phyloP scores from a whole-genome alignment of 37 sponge, comb jelly and placozoan species.

The Aplysina aerophoba region DNA sequence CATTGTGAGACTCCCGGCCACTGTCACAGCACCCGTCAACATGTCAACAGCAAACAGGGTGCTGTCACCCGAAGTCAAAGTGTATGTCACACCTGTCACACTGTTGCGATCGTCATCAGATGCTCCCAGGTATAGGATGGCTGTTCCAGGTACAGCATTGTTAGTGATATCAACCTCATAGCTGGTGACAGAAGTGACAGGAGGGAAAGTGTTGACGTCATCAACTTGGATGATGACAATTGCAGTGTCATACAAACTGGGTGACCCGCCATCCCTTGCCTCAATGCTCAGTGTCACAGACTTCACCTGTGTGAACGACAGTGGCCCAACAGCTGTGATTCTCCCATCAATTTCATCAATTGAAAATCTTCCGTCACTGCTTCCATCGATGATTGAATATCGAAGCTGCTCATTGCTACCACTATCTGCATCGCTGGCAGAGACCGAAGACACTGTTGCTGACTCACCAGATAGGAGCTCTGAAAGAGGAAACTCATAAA shows the following conservation, averaged over 20 bases:
- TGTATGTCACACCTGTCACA: slow-evolving; percentile 26
- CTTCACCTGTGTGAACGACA: slow-evolving; percentile 27
- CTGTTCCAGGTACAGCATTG: slow-evolving; percentile 47
- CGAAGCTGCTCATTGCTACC: slow-evolving; percentile 56
- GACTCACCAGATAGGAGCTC: slow-evolving; percentile 35
- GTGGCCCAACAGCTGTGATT: slow-evolving; percentile 16
- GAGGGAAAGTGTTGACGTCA: slow-evolving; percentile 63
- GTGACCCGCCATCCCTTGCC: slow-evolving; percentile 64
- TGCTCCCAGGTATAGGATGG: slow-evolving; percentile 54
- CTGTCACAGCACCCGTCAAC: slow-evolving; percentile 46
- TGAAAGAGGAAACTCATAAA: slow-evolving; percentile 46
- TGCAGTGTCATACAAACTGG: slow-evolving; percentile 42
- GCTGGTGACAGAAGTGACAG: slow-evolving; percentile 6
- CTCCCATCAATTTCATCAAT: slow-evolving; percentile 49
- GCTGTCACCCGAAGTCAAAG: slow-evolving; percentile 10
- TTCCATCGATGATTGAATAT: slow-evolving; percentile 40
- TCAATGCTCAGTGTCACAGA: slow-evolving; percentile 45
- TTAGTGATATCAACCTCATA: slow-evolving; percentile 43
- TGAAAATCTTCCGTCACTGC: slow-evolving; percentile 37
- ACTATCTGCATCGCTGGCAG: slow-evolving; percentile 70
- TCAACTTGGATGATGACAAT: slow-evolving; percentile 36
- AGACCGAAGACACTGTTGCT: slow-evolving; percentile 37
- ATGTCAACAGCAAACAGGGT: slow-evolving; percentile 45
- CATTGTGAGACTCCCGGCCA: slow-evolving; percentile 1
- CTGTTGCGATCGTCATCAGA: slow-evolving; percentile 49